These are phyloP conservation scores for Tetanocera ferruginea DNA, from an alignment of 2,888 invertebrate species.

Conservation along the genomic window DNA sequence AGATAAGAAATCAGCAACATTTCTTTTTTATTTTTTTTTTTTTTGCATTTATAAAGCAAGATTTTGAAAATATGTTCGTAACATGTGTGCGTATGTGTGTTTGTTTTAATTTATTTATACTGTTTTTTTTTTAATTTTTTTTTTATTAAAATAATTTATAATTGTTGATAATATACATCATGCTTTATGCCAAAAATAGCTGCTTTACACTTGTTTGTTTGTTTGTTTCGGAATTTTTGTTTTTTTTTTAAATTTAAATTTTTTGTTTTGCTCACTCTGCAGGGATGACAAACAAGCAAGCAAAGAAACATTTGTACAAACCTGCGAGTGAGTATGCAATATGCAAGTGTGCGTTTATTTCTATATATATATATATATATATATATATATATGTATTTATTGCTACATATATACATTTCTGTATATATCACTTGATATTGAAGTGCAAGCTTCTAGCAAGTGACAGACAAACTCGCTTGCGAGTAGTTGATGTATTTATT, in stretches of 20 bases:
- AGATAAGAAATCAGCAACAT: neutral
- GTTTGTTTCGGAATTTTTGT: neutral
- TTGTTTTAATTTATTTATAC: slow-evolving; percentile 48
- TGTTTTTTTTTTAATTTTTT: slow-evolving; percentile 29
- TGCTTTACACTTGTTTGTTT: slow-evolving; percentile 4
- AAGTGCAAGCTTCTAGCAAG: neutral
- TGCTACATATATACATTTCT: neutral
- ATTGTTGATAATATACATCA: neutral
- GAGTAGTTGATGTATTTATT: neutral
- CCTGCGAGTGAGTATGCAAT: neutral
- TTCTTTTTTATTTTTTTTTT: neutral
- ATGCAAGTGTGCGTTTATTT: neutral
- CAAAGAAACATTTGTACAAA: neutral
- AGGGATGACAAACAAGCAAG: slow-evolving; percentile 7
- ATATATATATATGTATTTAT: slow-evolving; percentile 18
- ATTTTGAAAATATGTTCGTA: neutral
- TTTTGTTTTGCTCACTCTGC: neutral
- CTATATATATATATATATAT: neutral
- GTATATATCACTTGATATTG: neutral
- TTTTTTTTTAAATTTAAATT: neutral
- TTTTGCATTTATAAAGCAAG: neutral
- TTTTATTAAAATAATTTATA: slow-evolving; percentile 3
- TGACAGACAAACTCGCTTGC: neutral
- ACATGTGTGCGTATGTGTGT: slow-evolving; percentile 28
- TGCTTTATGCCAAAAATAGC: slow-evolving; percentile 8